Conservation (phyloP, 2,888 invertebrate species). For the Plusia festucae region DNA sequence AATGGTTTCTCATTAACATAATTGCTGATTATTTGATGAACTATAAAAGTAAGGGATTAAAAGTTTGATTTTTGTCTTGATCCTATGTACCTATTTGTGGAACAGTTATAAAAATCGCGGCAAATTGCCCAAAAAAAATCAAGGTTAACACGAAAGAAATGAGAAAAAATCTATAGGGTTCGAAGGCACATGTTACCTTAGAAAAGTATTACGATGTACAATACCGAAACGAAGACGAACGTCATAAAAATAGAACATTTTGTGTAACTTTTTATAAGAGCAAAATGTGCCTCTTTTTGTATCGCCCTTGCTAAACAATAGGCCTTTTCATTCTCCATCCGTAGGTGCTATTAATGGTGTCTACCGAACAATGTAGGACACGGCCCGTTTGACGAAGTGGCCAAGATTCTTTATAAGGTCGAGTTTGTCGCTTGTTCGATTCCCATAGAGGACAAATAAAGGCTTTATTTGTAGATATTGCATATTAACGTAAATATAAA, state of each 20-base stretch:
- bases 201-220: constrained; percentile 28
- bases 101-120: neutral
- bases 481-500: too few relatives aligned
- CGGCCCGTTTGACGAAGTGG: constrained; percentile 2
- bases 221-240: constrained; percentile 12
- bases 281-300: constrained; percentile 2
- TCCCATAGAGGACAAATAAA: neutral
- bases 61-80: neutral
- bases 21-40: neutral
- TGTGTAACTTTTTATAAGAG: constrained; percentile 1
- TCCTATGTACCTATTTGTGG: neutral
- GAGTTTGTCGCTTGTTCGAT: neutral
- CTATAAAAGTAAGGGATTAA: neutral
- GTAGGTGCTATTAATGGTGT: constrained; percentile 4
- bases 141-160: constrained; percentile 21
- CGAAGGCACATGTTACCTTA: constrained; percentile 24
- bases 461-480: neutral
- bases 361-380: constrained; percentile 4
- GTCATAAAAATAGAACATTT: constrained; percentile 19
- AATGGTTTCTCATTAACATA: neutral
- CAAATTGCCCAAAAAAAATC: neutral
- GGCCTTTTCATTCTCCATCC: constrained; percentile 1
- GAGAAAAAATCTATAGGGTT: constrained; percentile 17
- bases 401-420: neutral
- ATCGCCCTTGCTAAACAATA: neutral